Percentiles rank a stretch among this genome's conserved stretches.
phyloP scores from a whole-genome alignment of 2,888 invertebrate species.

The Apotomis capreana region DNA sequence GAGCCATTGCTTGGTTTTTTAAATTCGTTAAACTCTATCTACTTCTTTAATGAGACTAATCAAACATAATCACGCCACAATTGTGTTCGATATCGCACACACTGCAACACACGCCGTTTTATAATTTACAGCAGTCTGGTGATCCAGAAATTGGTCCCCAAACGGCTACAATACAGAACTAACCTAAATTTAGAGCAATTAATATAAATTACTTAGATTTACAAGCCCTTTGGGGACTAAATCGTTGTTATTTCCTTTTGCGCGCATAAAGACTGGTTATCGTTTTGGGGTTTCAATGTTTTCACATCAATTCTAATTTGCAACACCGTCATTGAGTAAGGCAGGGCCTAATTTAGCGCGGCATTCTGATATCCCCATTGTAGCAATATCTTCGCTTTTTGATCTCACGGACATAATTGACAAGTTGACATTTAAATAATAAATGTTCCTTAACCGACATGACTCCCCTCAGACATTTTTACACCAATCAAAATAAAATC shows the following conservation, averaged over 20 bases:
- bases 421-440: no score
- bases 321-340: slow-evolving; percentile 52
- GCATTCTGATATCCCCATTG: no score
- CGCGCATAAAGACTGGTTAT: slow-evolving; percentile 63
- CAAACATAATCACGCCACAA: background rate
- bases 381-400: no score
- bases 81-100: background rate
- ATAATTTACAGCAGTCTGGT: slow-evolving; percentile 68
- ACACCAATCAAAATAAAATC: no score
- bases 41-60: no score
- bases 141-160: slow-evolving; percentile 70
- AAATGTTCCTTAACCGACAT: no score
- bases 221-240: slow-evolving; percentile 72
- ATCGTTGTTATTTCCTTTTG: slow-evolving; percentile 70
- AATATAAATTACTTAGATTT: slow-evolving; percentile 80
- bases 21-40: no score
- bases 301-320: slow-evolving; percentile 64
- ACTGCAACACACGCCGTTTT: slow-evolving; percentile 50
- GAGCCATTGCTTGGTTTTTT: no score
- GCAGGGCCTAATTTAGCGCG: slow-evolving; percentile 32
- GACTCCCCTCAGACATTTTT: no score
- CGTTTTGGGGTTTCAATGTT: slow-evolving; percentile 58
- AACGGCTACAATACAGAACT: slow-evolving; percentile 71
- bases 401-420: no score
- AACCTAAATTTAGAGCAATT: slow-evolving; percentile 74